These are phyloP conservation scores for Xanthorhoe designata DNA, from an alignment of 2,888 invertebrate species.

Conservation along the genomic window DNA sequence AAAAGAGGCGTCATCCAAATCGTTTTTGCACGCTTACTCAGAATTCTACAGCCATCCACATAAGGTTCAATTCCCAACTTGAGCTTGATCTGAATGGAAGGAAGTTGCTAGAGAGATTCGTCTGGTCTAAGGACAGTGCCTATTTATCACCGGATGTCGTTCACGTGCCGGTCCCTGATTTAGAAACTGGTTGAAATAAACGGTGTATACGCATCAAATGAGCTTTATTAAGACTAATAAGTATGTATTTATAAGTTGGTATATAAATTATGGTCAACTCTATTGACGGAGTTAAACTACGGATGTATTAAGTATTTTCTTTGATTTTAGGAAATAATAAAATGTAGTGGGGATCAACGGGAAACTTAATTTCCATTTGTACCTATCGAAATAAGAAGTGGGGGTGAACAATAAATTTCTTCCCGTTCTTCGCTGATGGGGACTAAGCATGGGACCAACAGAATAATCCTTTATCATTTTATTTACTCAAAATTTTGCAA, in stretches of 20 bases:
- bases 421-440: too few relatives aligned
- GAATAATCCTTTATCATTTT: too few relatives aligned
- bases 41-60: conserved; percentile 17
- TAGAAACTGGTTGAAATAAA: conserved; percentile 49
- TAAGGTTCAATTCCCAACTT: conserved; percentile 32
- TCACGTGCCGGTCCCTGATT: conserved; percentile 40
- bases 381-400: too few relatives aligned
- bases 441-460: too few relatives aligned
- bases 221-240: background rate
- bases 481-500: too few relatives aligned
- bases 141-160: conserved; percentile 44
- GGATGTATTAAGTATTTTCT: too few relatives aligned
- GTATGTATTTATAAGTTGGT: background rate
- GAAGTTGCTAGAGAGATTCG: conserved; percentile 44
- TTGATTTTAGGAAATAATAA: too few relatives aligned
- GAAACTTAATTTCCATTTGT: too few relatives aligned
- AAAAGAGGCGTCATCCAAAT: conserved; percentile 16
- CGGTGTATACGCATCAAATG: conserved; percentile 14
- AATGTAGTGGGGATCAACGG: too few relatives aligned
- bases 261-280: too few relatives aligned
- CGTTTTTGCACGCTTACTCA: conserved; percentile 9
- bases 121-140: conserved; percentile 37
- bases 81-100: conserved; percentile 40
- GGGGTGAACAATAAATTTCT: too few relatives aligned
- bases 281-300: too few relatives aligned